Evolutionary conservation across 2,113 vertebrate species (phyloP), one percentile per base, ranked within the genome.

Genomic region (Todiramphus chloris): DNA sequence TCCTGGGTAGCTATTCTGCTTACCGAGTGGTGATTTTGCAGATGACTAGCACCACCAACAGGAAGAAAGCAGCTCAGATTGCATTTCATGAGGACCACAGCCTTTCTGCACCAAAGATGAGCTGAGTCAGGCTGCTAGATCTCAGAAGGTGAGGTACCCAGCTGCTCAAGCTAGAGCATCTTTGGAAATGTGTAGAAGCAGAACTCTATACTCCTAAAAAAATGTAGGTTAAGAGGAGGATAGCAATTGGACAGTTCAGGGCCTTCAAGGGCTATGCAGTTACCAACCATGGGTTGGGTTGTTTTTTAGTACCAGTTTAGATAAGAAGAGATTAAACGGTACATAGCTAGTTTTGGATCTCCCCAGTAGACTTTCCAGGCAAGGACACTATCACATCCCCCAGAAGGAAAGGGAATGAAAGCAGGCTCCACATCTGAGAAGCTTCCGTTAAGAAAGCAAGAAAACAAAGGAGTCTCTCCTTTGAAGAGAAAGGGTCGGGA

Each of bases 11-110:
- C 64, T 77, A n/a, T 70, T 82, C 44, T 76, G 27, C 68, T 63
- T 35, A 15, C 60, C 20, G 33, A 30, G 60, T 35, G 28, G 16
- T 59, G 31, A 27, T 8, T 16, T 62, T 92, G 88, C 68, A 90
- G 79, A 44, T 46, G 35, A 92, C 72, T 70, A 95, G 87, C 89
- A 81, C 83, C 77, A 87, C 83, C 91, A 87, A 17, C 66, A 95
- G 37, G 44, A 79, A 76, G 66, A 27, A 55, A 51, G 59, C 37
- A 80, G 41, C 51, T 90, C 46, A 50, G 55, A n/a, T 15, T 39
- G 41, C 13, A 13, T 70, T 66, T 89, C 8, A 4, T 17, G 73
- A 67, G 37, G 55, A 58, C 21, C 14, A 51, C 44, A 41, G 13
- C 59, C 37, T 55, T 85, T 90, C 64, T 3, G 1, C 35, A 5